Percentiles rank a stretch among this genome's conserved stretches.
phyloP scores from a whole-genome alignment of 2,113 vertebrate species.

The Pandion haliaetus region DNA sequence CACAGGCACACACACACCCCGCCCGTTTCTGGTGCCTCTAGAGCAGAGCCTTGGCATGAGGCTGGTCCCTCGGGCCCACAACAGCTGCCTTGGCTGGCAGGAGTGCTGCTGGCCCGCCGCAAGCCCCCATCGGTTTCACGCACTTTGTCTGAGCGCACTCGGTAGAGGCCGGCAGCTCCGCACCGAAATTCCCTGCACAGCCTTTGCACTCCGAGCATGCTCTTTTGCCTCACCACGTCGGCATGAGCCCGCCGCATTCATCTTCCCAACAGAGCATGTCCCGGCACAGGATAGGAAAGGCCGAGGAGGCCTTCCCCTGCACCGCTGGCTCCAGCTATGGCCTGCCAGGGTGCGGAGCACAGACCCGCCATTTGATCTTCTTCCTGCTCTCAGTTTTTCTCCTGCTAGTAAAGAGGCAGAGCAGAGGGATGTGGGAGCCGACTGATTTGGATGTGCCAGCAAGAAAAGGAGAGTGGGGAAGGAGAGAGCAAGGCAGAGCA shows the following conservation, averaged over 20 bases:
- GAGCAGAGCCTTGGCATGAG: not conserved
- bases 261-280: not conserved
- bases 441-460: not conserved
- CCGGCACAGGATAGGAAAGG: not conserved
- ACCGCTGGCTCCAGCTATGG: not conserved
- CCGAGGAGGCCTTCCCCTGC: not conserved
- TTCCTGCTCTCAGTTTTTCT: not conserved
- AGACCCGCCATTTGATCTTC: accelerated
- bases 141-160: not conserved
- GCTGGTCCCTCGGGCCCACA: not conserved
- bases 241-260: accelerated
- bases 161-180: not conserved
- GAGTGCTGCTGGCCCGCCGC: not conserved
- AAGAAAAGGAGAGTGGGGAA: not conserved
- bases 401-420: not conserved
- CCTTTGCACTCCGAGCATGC: not conserved
- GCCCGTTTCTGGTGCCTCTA: not conserved
- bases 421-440: not conserved
- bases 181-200: not conserved
- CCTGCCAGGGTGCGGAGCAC: not conserved
- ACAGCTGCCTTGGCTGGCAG: not conserved
- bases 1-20: too few relatives aligned
- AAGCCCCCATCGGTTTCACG: not conserved
- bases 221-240: not conserved
- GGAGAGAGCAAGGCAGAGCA: not conserved